A percentile compares a stretch with the other conserved stretches of the same genome.
Evolutionary conservation across 2,113 vertebrate species (phyloP).

Genomic region (Thamnophis sirtalis): DNA sequence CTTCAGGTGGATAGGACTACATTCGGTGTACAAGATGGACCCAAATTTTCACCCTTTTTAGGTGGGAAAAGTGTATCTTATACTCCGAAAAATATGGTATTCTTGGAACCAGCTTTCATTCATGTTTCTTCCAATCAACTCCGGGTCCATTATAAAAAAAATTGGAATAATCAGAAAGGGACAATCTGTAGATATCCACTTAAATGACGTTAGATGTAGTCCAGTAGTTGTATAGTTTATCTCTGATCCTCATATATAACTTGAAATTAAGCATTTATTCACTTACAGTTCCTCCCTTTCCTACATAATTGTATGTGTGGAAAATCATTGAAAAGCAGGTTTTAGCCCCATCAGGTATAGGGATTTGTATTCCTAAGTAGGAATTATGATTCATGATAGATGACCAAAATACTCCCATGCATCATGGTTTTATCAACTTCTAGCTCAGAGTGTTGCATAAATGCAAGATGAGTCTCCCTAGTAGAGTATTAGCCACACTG

Average conservation of each 20-base stretch:
- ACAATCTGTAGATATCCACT: neutral
- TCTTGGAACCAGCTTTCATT: neutral
- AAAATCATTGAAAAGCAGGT: neutral
- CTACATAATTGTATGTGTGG: neutral
- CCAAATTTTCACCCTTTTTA: too few species aligned
- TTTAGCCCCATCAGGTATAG: neutral
- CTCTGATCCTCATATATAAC: neutral
- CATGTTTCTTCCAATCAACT: neutral
- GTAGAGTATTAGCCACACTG: neutral
- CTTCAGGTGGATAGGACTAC: too few species aligned
- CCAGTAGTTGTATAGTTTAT: neutral
- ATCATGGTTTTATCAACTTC: neutral
- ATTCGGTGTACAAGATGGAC: too few species aligned
- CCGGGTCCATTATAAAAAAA: neutral
- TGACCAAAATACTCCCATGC: neutral
- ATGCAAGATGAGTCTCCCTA: neutral
- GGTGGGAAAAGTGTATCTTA: too few species aligned
- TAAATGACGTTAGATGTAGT: neutral
- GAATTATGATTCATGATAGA: neutral
- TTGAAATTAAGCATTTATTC: neutral
- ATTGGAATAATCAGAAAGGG: neutral
- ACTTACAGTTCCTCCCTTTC: neutral
- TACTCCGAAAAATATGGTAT: neutral
- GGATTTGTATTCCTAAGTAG: neutral
- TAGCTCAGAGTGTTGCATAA: neutral